Percentiles rank a stretch among this genome's conserved stretches.
phyloP scores from a whole-genome alignment of 2,113 vertebrate genomes.

The Fulica atra region DNA sequence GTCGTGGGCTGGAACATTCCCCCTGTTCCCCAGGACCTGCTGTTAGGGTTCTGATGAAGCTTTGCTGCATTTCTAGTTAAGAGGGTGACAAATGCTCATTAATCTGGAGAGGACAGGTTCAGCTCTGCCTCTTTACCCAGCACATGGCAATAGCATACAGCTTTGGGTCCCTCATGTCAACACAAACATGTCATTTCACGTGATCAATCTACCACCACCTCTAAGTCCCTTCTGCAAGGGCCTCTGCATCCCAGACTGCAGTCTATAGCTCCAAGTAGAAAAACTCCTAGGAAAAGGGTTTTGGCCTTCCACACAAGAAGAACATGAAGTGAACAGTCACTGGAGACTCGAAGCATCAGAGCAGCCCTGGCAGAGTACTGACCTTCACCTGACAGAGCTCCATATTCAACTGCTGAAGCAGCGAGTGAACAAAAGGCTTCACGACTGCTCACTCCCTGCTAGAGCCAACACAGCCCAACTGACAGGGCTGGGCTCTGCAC shows the following conservation, averaged over 20 bases:
- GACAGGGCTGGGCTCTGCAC: background rate
- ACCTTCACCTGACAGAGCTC: background rate
- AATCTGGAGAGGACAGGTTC: background rate
- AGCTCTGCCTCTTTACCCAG: background rate
- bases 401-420: background rate
- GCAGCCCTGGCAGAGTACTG: background rate
- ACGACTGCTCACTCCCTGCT: background rate
- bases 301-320: background rate
- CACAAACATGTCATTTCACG: background rate
- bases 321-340: rapidly evolving
- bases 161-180: background rate
- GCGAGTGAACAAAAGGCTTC: background rate
- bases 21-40: background rate
- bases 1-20: background rate
- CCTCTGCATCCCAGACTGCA: background rate
- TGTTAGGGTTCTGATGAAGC: background rate
- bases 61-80: background rate
- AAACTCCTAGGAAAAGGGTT: background rate
- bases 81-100: background rate
- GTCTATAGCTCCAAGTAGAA: background rate
- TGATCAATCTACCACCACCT: background rate
- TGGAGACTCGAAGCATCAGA: background rate
- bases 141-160: background rate
- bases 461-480: background rate
- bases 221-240: background rate